These are phyloP conservation scores for Pseudomugil gertrudae DNA, from an alignment of 2,797 vertebrate species.

Conservation along the genomic window DNA sequence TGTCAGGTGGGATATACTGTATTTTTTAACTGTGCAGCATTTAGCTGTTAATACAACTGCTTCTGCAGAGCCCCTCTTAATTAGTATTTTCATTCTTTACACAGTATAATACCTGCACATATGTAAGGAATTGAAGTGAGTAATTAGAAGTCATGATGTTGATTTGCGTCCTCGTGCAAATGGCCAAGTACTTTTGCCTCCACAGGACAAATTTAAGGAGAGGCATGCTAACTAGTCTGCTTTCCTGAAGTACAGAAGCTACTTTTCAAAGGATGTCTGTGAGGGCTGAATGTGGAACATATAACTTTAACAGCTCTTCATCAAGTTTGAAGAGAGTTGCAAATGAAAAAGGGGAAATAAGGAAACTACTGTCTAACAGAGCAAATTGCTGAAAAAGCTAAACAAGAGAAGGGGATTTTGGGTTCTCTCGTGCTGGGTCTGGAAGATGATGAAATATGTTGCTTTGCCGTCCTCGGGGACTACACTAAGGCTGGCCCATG, in stretches of 20 bases:
- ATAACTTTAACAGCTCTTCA: conserved; percentile 1
- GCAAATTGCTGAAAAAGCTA: conserved; percentile 69
- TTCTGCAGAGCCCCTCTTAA: background rate
- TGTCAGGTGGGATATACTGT: background rate
- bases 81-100: background rate
- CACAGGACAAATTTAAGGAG: background rate
- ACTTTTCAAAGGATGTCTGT: conserved; percentile 1
- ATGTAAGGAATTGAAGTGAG: background rate
- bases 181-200: background rate
- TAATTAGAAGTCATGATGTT: background rate
- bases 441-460: conserved; percentile 70
- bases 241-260: background rate
- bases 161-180: background rate
- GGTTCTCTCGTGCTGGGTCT: conserved; percentile 50
- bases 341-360: conserved; percentile 35
- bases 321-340: conserved; percentile 6
- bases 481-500: conserved; percentile 42
- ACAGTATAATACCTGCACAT: background rate
- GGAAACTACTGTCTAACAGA: conserved; percentile 31
- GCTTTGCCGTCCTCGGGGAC: conserved; percentile 53
- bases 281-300: background rate
- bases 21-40: background rate
- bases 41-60: background rate
- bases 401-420: conserved; percentile 54
- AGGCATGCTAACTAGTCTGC: background rate